phyloP scores from a whole-genome alignment of 2,797 vertebrate species.

The Gephyroberyx darwinii region DNA sequence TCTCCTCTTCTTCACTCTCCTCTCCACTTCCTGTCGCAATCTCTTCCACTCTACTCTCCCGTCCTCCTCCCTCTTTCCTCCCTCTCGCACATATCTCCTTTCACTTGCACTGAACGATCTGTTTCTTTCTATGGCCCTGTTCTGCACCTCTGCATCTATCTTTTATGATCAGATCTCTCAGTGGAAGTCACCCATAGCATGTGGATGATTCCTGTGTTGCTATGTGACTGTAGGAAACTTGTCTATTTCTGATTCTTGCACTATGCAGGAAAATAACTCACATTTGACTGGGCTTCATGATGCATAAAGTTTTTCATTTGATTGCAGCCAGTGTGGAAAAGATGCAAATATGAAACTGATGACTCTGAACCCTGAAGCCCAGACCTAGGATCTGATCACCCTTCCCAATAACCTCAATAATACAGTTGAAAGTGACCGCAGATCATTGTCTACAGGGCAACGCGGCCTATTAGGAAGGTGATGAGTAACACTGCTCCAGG shows the following conservation, averaged over 20 bases:
- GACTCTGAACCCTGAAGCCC: slow-evolving; percentile 3
- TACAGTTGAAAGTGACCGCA: slow-evolving; percentile 39
- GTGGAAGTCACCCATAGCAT: slow-evolving; percentile 57
- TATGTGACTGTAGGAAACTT: slow-evolving; percentile 36
- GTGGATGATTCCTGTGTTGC: slow-evolving; percentile 48
- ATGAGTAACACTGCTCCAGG: slow-evolving; percentile 56
- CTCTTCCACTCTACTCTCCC: slow-evolving; percentile 38
- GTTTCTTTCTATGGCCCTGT: slow-evolving; percentile 34
- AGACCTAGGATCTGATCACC: slow-evolving; percentile 1
- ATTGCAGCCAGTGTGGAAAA: slow-evolving; percentile 14
- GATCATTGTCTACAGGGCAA: slow-evolving; percentile 50
- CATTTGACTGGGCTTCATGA: slow-evolving; percentile 21
- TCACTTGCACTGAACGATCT: slow-evolving; percentile 50
- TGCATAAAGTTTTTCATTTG: slow-evolving; percentile 23
- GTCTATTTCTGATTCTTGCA: slow-evolving; percentile 32
- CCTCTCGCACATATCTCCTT: slow-evolving; percentile 46
- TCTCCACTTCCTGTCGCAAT: slow-evolving; percentile 39
- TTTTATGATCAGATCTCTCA: slow-evolving; percentile 55
- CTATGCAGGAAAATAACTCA: slow-evolving; percentile 36
- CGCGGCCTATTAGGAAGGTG: slow-evolving; percentile 51
- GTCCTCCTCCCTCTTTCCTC: slow-evolving; percentile 35
- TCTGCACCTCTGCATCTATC: slow-evolving; percentile 48
- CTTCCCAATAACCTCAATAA: slow-evolving; percentile 17
- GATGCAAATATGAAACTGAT: not conserved
- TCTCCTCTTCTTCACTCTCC: slow-evolving; percentile 5